phyloP scores from a whole-genome alignment of 2,888 invertebrate species.

The Netelia virgata region DNA sequence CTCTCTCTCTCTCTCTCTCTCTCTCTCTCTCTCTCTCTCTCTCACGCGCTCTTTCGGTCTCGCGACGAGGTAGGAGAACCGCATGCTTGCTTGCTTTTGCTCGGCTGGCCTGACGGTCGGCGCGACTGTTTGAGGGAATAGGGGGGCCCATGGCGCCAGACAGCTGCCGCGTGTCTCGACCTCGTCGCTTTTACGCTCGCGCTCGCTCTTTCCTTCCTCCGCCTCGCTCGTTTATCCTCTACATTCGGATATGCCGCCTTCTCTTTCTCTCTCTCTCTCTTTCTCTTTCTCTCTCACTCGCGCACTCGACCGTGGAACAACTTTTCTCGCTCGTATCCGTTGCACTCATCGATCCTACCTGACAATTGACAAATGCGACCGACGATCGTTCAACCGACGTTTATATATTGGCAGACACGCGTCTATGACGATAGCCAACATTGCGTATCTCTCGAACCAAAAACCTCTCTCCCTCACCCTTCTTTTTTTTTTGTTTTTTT shows the following conservation, averaged over 20 bases:
- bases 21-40: neutral
- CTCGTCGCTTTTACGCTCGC: constrained; percentile 76
- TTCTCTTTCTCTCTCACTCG: neutral
- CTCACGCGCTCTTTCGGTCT: neutral
- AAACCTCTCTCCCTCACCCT: too few relatives aligned
- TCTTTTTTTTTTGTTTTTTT: too few relatives aligned
- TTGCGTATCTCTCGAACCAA: too few relatives aligned
- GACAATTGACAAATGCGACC: constrained; percentile 48
- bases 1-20: neutral
- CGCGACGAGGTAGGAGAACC: constrained; percentile 40
- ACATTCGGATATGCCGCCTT: constrained; percentile 2
- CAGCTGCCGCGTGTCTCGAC: constrained; percentile 83
- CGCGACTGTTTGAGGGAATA: constrained; percentile 79
- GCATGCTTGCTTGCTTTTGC: constrained; percentile 36
- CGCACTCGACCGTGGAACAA: constrained; percentile 35
- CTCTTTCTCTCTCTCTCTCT: constrained; percentile 36
- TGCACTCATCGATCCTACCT: constrained; percentile 52
- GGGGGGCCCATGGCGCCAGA: constrained; percentile 81
- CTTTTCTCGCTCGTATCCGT: constrained; percentile 29
- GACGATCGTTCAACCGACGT: constrained; percentile 21
- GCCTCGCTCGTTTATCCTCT: constrained; percentile 43
- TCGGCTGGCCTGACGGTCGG: constrained; percentile 68
- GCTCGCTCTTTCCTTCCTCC: constrained; percentile 60
- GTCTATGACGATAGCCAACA: too few relatives aligned
- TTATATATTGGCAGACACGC: neutral